phyloP scores from a whole-genome alignment of 2,797 vertebrate genomes.

The Eptatretus atami region DNA sequence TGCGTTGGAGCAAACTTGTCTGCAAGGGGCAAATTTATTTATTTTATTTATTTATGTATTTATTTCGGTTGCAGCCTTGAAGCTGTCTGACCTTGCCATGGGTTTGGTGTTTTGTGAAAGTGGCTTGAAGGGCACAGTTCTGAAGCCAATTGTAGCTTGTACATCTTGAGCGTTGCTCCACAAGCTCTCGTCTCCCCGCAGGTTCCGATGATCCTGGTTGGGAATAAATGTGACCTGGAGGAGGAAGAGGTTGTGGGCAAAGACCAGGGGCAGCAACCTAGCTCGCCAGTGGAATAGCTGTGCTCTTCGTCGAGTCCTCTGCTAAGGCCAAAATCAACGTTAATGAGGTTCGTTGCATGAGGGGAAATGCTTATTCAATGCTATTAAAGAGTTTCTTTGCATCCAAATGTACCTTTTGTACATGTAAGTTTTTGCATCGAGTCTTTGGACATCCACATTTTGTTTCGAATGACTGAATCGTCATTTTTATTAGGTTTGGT shows the following conservation, averaged over 20 bases:
- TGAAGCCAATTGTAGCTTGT: slow-evolving; percentile 2
- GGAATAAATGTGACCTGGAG: slow-evolving; percentile 58
- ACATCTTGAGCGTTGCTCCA: background rate
- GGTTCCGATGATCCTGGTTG: slow-evolving; percentile 60
- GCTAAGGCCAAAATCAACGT: slow-evolving; percentile 65
- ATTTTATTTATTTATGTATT: too few species aligned
- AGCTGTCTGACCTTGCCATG: too few species aligned
- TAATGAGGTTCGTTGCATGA: slow-evolving; percentile 19
- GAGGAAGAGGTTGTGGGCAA: slow-evolving; percentile 59
- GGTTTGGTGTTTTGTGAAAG: background rate
- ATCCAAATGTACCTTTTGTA: too few species aligned
- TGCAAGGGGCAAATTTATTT: too few species aligned
- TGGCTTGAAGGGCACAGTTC: background rate
- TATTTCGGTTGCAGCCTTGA: too few species aligned
- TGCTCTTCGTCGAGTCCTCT: slow-evolving; percentile 50
- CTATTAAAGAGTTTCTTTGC: too few species aligned
- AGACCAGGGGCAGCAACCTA: slow-evolving; percentile 49
- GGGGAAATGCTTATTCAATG: too few species aligned
- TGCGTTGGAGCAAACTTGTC: slow-evolving; percentile 7
- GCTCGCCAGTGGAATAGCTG: slow-evolving; percentile 59
- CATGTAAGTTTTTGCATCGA: too few species aligned
- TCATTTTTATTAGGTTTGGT: background rate
- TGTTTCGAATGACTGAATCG: slow-evolving; percentile 12
- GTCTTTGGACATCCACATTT: too few species aligned
- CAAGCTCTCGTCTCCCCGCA: slow-evolving; percentile 11